phyloP scores from a whole-genome alignment of 2,888 invertebrate species.

The Xanthostigma xanthostigma region DNA sequence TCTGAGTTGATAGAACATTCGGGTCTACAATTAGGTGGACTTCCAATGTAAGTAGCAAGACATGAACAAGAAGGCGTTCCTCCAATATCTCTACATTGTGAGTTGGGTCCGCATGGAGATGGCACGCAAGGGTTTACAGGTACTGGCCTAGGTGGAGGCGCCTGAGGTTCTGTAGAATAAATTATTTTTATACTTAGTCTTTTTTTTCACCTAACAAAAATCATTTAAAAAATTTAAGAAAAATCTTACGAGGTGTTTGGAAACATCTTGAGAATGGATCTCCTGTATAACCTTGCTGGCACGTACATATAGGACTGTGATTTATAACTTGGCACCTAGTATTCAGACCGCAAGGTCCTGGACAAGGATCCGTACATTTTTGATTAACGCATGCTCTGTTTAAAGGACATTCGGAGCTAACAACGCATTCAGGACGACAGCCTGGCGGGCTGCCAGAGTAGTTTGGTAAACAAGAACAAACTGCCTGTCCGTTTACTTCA shows the following conservation, averaged over 20 bases:
- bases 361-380: slow-evolving; percentile 57
- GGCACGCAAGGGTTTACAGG: slow-evolving; percentile 33
- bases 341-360: slow-evolving; percentile 53
- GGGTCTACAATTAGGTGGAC: slow-evolving; percentile 37
- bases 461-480: slow-evolving; percentile 53
- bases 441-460: slow-evolving; percentile 52
- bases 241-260: slow-evolving; percentile 24
- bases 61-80: slow-evolving; percentile 38
- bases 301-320: slow-evolving; percentile 56
- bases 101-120: slow-evolving; percentile 42
- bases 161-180: slow-evolving; percentile 16
- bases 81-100: slow-evolving; percentile 34
- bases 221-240: background rate
- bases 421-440: slow-evolving; percentile 52
- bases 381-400: slow-evolving; percentile 50
- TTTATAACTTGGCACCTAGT: slow-evolving; percentile 56
- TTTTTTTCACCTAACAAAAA: background rate
- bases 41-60: slow-evolving; percentile 31
- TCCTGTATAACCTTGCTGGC: slow-evolving; percentile 38
- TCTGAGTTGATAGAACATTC: slow-evolving; percentile 39
- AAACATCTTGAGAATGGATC: slow-evolving; percentile 32
- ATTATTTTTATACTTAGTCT: background rate
- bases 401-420: slow-evolving; percentile 47
- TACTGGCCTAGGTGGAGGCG: slow-evolving; percentile 18
- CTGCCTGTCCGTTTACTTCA: slow-evolving; percentile 40